Evolutionary conservation across 2,888 invertebrate genomes (phyloP).

Genomic region (Zelleria hepariella): DNA sequence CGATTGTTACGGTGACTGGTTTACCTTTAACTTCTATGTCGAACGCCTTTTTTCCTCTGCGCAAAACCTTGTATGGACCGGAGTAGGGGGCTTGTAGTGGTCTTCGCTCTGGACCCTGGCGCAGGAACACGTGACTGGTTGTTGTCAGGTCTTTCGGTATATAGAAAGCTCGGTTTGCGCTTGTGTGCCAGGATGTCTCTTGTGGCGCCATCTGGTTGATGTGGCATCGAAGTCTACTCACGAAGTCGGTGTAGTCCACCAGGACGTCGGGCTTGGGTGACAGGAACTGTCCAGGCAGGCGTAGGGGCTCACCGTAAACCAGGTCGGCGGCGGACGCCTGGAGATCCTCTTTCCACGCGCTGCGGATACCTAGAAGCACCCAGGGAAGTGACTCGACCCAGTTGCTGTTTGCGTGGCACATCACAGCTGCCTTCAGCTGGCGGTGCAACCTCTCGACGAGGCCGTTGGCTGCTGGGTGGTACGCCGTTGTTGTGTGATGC

Average conservation of each 20-base stretch:
- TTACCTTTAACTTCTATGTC: neutral
- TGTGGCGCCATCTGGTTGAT: neutral
- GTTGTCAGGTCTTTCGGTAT: neutral
- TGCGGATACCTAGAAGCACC: conserved; percentile 4
- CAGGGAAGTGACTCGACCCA: conserved; percentile 3
- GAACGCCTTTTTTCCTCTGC: neutral
- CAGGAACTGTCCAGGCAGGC: conserved; percentile 19
- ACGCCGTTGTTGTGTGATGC: conserved; percentile 22
- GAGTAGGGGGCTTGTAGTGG: neutral
- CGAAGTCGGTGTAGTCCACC: neutral
- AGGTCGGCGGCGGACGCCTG: conserved; percentile 4
- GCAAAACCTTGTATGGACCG: neutral
- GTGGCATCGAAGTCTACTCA: neutral
- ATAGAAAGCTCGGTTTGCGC: neutral
- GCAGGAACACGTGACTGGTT: neutral
- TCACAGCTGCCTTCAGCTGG: conserved; percentile 14
- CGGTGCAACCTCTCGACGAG: conserved; percentile 38
- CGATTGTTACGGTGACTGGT: neutral
- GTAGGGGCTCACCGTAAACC: conserved; percentile 16
- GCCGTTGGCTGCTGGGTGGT: conserved; percentile 36
- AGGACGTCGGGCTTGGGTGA: neutral
- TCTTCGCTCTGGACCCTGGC: neutral
- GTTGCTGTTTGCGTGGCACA: conserved; percentile 21
- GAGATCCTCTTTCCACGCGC: conserved; percentile 6
- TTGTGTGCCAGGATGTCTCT: neutral